Base-by-base conservation (phyloP, 92 coral and sea anemone genomes). In the Scolanthus callimorphus region DNA sequence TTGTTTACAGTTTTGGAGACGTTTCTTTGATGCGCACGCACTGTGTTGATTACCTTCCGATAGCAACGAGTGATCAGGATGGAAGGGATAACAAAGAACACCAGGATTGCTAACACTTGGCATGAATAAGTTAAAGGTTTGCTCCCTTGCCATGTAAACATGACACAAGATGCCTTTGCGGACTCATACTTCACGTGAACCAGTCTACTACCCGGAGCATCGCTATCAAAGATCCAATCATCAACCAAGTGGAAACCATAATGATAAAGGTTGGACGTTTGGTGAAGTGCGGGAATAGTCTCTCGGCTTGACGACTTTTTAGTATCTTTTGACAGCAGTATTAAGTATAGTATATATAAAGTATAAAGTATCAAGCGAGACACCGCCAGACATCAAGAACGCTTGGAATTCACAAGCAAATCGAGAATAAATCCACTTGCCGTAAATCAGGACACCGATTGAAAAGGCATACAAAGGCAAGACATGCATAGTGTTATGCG, bases 331-430 rank as follows among this genome's bases (percentile, higher is more conserved):
- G 0, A 63, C 65, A 12, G 64, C 71, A 9, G 79, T 73, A 4
- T 62, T 27, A 20, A 72, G 64, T 72, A 63, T 73, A 13, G 79
- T 73, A 27, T 73, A 73, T n/a, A n/a, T n/a, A n/a, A n/a, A n/a
- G n/a, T n/a, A n/a, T n/a, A n/a, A n/a, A n/a, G n/a, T n/a, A n/a
- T n/a, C n/a, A n/a, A n/a, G n/a, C n/a, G n/a, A n/a, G n/a, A n/a
- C n/a, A n/a, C n/a, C n/a, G n/a, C n/a, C n/a, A n/a, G n/a, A n/a
- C 4, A 73, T 73, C 51, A 68, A 73, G 30, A 46, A 63, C 11
- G 72, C 63, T 48, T 73, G 72, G 24, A 73, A 73, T 38, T 62
- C 25, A 31, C 79, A 73, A 13, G 44, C 25, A 31, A 58, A 69
- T 11, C 10, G 26, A 19, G 57, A 23, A 27, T 46, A 63, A 4